Conservation (phyloP, 2,888 invertebrate species). For the Aromia moschata region DNA sequence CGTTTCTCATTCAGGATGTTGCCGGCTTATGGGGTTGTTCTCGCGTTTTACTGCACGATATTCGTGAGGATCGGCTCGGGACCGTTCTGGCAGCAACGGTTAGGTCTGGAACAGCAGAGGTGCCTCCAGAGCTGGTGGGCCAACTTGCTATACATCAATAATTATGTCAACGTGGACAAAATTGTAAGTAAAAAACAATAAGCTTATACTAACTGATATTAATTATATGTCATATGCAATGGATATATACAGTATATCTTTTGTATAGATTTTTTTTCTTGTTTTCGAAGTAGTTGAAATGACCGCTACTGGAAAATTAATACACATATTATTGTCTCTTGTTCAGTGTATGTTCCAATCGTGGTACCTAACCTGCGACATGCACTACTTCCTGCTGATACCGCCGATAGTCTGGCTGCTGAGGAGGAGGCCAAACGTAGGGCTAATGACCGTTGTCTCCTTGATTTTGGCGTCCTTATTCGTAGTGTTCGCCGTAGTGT, state of each 20-base stretch:
- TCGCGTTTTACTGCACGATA: constrained; percentile 78
- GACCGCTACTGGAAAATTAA: too few species aligned
- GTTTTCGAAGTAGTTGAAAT: too few species aligned
- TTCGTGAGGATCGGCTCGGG: constrained; percentile 74
- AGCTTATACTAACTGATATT: too few species aligned
- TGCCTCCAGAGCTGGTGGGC: constrained; percentile 76
- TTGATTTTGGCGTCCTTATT: constrained; percentile 43
- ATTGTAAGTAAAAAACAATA: constrained; percentile 63
- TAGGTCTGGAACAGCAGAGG: constrained; percentile 64
- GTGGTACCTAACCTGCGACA: constrained; percentile 64
- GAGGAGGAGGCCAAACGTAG: constrained; percentile 44
- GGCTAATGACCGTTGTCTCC: constrained; percentile 34
- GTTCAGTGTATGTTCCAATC: constrained; percentile 67
- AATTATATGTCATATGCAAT: too few species aligned
- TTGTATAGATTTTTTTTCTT: too few species aligned
- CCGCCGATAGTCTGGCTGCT: constrained; percentile 46
- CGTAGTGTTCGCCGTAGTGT: constrained; percentile 46
- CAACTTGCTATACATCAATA: constrained; percentile 76
- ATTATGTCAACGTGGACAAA: constrained; percentile 72
- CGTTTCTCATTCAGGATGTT: constrained; percentile 74
- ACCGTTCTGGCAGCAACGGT: constrained; percentile 74
- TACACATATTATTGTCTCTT: constrained; percentile 14
- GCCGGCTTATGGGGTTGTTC: constrained; percentile 75
- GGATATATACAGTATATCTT: too few species aligned
- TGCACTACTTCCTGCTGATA: constrained; percentile 48